A percentile compares a stretch with the other conserved stretches of the same genome.
phyloP scores from a whole-genome alignment of 2,888 invertebrate genomes.

The Cheilosia grossa region DNA sequence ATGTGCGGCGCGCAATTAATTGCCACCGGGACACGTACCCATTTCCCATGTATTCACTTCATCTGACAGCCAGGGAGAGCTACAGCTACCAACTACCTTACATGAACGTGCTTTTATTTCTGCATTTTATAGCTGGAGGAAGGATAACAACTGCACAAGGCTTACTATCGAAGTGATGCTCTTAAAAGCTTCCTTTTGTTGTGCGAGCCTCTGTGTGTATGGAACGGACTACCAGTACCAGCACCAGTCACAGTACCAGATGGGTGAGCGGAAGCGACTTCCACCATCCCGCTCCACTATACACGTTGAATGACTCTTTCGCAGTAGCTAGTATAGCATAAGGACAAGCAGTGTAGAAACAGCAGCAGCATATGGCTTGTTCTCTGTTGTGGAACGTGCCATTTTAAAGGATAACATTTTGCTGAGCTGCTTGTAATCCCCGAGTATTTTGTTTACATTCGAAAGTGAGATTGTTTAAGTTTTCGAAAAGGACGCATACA shows the following conservation, averaged over 20 bases:
- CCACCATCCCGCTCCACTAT: not conserved
- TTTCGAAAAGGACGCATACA: constrained; percentile 49
- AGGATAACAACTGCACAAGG: constrained; percentile 51
- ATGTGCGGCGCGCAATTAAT: constrained; percentile 64
- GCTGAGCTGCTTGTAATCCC: constrained; percentile 67
- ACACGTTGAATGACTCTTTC: constrained; percentile 35
- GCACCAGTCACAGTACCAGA: not conserved
- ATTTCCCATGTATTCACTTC: constrained; percentile 69
- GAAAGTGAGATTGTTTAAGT: constrained; percentile 70
- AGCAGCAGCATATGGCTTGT: constrained; percentile 49
- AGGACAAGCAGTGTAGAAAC: not conserved
- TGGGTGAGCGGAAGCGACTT: constrained; percentile 24
- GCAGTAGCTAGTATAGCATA: constrained; percentile 10
- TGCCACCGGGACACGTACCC: constrained; percentile 66
- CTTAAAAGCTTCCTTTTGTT: constrained; percentile 72
- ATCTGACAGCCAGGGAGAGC: constrained; percentile 41
- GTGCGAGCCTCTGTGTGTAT: constrained; percentile 24
- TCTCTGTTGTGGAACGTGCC: constrained; percentile 62
- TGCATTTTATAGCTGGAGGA: constrained; percentile 63
- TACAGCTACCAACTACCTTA: constrained; percentile 11
- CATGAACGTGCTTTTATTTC: constrained; percentile 71
- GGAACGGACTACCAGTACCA: not conserved
- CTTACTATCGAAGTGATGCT: constrained; percentile 50
- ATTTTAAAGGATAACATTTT: constrained; percentile 71
- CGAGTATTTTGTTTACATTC: constrained; percentile 71